These are phyloP conservation scores for Jordanella pulchra DNA, from an alignment of 2,797 vertebrate species.

Conservation along the genomic window DNA sequence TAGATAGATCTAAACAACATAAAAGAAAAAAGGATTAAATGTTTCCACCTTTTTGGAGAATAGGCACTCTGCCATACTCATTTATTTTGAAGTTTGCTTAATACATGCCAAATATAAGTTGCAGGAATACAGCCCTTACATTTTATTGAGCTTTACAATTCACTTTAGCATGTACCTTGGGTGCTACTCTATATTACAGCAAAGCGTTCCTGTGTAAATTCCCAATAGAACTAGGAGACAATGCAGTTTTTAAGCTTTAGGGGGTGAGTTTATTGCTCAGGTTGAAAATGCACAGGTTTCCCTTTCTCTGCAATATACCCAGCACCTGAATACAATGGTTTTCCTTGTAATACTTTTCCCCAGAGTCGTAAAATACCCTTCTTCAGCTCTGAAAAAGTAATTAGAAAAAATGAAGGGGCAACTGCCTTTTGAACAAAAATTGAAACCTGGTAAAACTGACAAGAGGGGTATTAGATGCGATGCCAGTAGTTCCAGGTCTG, in stretches of 20 bases:
- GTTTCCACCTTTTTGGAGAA: neutral
- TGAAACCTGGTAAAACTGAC: constrained; percentile 52
- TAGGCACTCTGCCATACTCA: neutral
- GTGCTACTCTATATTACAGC: constrained; percentile 35
- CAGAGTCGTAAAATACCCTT: constrained; percentile 50
- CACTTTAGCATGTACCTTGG: constrained; percentile 15
- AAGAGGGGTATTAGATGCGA: constrained; percentile 23
- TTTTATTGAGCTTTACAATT: constrained; percentile 6
- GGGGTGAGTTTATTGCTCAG: constrained; percentile 38
- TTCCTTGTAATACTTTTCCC: constrained; percentile 37
- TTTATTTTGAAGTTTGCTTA: neutral
- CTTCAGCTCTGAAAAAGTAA: constrained; percentile 52
- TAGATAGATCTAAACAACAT: neutral
- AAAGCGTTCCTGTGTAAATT: constrained; percentile 12
- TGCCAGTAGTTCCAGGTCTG: constrained; percentile 36
- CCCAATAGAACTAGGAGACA: constrained; percentile 21
- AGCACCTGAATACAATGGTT: constrained; percentile 63
- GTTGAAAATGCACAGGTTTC: constrained; percentile 48
- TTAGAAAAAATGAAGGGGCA: constrained; percentile 36
- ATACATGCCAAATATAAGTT: neutral
- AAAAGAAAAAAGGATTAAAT: too few species aligned
- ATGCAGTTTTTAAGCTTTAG: constrained; percentile 7
- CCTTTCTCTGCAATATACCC: constrained; percentile 35
- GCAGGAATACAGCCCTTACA: constrained; percentile 13
- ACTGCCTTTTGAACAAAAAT: constrained; percentile 46